Percentiles rank a stretch among this genome's conserved stretches.
phyloP scores from a whole-genome alignment of 2,113 vertebrate genomes.

The Epinephelus moara region DNA sequence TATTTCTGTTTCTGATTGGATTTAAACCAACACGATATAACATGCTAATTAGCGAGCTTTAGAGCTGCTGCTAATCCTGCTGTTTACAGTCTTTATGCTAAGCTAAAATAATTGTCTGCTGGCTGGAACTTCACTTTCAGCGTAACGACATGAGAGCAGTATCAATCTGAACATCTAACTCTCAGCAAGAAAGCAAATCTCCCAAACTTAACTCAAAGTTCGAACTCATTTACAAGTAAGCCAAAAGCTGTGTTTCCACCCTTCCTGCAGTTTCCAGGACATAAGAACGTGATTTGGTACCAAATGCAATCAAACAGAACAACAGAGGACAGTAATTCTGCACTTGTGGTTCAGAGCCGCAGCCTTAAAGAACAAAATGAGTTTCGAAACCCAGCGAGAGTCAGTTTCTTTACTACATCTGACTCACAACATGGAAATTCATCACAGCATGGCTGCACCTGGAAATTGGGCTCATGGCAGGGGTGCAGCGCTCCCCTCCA shows the following conservation, averaged over 20 bases:
- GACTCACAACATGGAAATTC: slow-evolving; percentile 35
- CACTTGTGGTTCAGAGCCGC: background rate
- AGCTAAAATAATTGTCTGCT: background rate
- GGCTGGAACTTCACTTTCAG: too few species aligned
- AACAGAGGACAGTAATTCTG: slow-evolving; percentile 32
- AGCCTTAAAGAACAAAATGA: slow-evolving; percentile 17
- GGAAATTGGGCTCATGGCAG: slow-evolving; percentile 35
- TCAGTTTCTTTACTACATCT: background rate
- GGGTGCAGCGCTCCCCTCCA: background rate
- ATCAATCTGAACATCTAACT: too few species aligned
- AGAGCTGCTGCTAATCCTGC: too few species aligned
- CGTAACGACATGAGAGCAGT: too few species aligned
- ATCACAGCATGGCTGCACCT: slow-evolving; percentile 50
- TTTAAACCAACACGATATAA: too few species aligned
- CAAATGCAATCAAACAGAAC: slow-evolving; percentile 41
- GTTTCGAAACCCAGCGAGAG: slow-evolving; percentile 22
- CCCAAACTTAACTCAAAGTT: background rate
- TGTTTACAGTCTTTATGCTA: background rate
- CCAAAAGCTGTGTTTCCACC: background rate
- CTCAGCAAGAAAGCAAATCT: too few species aligned
- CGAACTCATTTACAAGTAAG: background rate
- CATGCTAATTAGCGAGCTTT: too few species aligned
- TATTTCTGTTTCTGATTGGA: too few species aligned
- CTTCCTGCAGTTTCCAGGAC: slow-evolving; percentile 1
- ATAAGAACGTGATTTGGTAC: background rate